These are phyloP conservation scores for Saimiri boliviensis DNA, from an alignment of 2,113 vertebrate species.

Conservation along the genomic window DNA sequence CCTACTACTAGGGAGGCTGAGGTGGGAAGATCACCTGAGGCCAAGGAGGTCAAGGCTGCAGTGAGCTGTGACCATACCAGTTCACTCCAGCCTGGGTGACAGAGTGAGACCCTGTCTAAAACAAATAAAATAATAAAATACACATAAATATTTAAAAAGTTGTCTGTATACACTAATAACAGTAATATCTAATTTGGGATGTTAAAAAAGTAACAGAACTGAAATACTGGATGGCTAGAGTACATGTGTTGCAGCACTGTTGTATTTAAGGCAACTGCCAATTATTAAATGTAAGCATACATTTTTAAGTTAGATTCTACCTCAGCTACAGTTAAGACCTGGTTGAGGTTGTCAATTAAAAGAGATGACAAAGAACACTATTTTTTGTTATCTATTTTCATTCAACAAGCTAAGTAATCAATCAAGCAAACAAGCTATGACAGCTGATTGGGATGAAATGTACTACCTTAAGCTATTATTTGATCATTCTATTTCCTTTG, in stretches of 20 bases:
- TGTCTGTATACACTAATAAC: neutral
- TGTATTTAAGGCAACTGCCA: neutral
- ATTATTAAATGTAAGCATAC: neutral
- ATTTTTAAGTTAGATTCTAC: neutral
- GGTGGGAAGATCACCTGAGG: too few species aligned
- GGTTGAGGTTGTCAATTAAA: neutral
- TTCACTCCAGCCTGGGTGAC: too few species aligned
- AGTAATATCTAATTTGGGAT: neutral
- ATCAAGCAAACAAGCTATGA: neutral
- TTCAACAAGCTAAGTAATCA: neutral
- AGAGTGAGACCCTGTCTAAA: too few species aligned
- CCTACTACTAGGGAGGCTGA: too few species aligned
- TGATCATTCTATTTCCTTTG: neutral
- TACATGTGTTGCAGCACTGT: neutral
- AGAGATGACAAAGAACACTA: neutral
- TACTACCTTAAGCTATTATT: neutral
- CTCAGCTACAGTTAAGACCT: neutral
- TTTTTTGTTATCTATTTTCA: neutral
- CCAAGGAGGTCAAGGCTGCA: too few species aligned
- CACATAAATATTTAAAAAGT: neutral
- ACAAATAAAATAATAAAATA: neutral
- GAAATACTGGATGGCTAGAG: neutral
- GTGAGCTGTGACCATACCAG: too few species aligned
- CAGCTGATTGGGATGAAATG: neutral
- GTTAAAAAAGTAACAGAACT: neutral